Percentiles rank a stretch among this genome's conserved stretches.
phyloP scores from a whole-genome alignment of 2,797 vertebrate genomes.

The Spinus pinus region DNA sequence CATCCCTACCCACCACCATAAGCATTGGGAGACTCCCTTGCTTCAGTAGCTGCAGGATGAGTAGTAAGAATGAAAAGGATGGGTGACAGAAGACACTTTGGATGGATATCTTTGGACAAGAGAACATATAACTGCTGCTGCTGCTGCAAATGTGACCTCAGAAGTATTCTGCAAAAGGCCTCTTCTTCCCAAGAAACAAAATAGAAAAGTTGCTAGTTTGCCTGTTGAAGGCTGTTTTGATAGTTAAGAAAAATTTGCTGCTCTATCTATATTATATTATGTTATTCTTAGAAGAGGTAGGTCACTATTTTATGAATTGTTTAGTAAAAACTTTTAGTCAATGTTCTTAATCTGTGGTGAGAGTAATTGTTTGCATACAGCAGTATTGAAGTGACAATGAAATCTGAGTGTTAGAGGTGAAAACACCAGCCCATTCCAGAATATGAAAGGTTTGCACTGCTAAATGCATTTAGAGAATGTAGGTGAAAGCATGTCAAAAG shows the following conservation, averaged over 20 bases:
- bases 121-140: not conserved
- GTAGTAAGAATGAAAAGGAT: not conserved
- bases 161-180: constrained; percentile 6
- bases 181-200: not conserved
- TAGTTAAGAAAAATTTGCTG: constrained; percentile 6
- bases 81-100: not conserved
- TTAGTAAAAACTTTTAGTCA: not conserved
- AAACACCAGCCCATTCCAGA: not conserved
- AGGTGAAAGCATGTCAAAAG: not conserved
- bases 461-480: not conserved
- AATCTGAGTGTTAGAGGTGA: not conserved
- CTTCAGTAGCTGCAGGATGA: not conserved
- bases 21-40: not conserved
- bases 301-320: not conserved
- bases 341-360: not conserved
- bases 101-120: not conserved
- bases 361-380: not conserved
- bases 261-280: not conserved
- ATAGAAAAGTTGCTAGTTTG: not conserved
- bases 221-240: not conserved
- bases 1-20: accelerated
- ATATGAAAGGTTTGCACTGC: not conserved
- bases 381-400: not conserved
- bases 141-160: not conserved
- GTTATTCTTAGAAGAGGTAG: not conserved